Evolutionary conservation across 1,140 invertebrate genomes (phyloP).

Genomic region (Bombus pyrosoma): DNA sequence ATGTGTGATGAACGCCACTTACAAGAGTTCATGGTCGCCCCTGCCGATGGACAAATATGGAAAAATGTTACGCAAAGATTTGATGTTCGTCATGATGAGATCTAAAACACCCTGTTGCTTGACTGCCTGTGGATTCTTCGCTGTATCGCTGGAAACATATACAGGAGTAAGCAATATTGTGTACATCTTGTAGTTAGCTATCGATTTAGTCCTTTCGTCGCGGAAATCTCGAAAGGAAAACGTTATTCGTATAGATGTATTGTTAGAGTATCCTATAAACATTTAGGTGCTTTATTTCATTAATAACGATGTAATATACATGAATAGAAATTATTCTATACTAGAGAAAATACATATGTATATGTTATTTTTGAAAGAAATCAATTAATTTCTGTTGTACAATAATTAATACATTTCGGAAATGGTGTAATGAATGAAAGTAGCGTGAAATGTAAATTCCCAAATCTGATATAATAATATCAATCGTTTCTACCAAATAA

Average conservation of each 20-base stretch:
- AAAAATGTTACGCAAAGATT: constrained; percentile 35
- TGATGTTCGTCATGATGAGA: constrained; percentile 52
- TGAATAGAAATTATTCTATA: too few species aligned
- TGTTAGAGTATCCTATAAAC: too few species aligned
- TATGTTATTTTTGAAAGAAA: rapidly evolving
- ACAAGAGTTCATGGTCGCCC: constrained; percentile 33
- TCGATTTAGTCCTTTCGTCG: too few species aligned
- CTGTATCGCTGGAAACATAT: constrained; percentile 56
- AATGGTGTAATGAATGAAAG: too few species aligned
- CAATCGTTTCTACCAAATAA: background rate
- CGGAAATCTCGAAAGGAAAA: too few species aligned
- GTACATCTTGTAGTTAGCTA: too few species aligned
- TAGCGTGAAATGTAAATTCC: background rate
- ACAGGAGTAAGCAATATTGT: constrained; percentile 33
- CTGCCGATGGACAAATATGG: constrained; percentile 10
- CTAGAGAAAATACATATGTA: too few species aligned
- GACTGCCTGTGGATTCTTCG: constrained; percentile 56
- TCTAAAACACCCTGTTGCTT: constrained; percentile 41
- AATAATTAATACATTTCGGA: background rate
- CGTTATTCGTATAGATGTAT: too few species aligned
- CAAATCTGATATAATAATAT: constrained; percentile 1
- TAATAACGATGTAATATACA: too few species aligned
- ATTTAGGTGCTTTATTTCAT: too few species aligned
- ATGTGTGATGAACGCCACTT: constrained; percentile 30
- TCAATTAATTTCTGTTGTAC: background rate